phyloP scores from a whole-genome alignment of 2,888 invertebrate genomes.

The Cosmopolites sordidus region DNA sequence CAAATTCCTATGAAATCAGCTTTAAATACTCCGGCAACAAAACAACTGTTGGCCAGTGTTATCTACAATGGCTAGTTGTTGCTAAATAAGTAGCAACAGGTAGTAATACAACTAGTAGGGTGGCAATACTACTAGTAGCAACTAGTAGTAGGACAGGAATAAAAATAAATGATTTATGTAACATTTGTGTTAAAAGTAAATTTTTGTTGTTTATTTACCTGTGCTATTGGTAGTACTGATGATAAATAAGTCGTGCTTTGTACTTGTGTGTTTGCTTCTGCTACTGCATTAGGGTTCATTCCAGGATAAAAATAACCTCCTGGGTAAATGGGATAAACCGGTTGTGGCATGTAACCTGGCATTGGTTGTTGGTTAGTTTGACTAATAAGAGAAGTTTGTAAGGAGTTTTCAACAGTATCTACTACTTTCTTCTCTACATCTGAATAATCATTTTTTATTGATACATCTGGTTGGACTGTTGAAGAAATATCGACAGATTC shows the following conservation, averaged over 20 bases:
- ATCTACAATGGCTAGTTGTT: no score
- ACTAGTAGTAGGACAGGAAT: no score
- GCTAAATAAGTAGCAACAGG: no score
- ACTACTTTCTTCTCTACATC: neutral
- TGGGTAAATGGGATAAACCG: slow-evolving; percentile 18
- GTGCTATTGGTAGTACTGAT: slow-evolving; percentile 14
- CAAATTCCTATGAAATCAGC: no score
- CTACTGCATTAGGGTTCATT: slow-evolving; percentile 14
- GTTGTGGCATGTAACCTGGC: slow-evolving; percentile 13
- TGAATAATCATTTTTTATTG: neutral
- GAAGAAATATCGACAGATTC: neutral
- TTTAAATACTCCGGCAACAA: no score
- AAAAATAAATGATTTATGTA: no score
- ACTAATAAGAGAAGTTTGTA: neutral
- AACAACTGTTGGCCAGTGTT: no score
- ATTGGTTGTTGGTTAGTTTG: neutral
- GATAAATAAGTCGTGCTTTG: slow-evolving; percentile 17
- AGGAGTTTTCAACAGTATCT: neutral
- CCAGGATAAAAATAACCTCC: slow-evolving; percentile 22
- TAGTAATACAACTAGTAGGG: no score
- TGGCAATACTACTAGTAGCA: no score
- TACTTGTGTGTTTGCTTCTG: slow-evolving; percentile 1
- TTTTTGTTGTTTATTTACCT: no score
- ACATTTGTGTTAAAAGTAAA: no score
- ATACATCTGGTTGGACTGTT: neutral